phyloP scores from a whole-genome alignment of 2,888 invertebrate genomes.

The Synergus laeviventris region DNA sequence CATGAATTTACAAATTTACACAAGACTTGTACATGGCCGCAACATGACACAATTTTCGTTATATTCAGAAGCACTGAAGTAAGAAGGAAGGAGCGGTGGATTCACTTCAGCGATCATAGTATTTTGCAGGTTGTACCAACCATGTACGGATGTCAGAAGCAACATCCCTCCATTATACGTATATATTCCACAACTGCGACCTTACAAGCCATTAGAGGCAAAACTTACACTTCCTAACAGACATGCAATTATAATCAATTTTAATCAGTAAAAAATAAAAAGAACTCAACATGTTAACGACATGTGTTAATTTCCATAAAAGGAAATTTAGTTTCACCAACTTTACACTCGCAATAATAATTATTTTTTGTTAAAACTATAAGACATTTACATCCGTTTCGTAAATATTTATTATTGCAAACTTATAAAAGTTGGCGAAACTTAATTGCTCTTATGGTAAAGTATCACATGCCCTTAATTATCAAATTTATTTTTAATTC shows the following conservation, averaged over 20 bases:
- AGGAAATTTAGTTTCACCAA: too few relatives aligned
- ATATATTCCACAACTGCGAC: constrained; percentile 10
- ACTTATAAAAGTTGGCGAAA: too few relatives aligned
- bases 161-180: constrained; percentile 17
- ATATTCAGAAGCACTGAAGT: neutral
- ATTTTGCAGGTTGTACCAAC: constrained; percentile 27
- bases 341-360: too few relatives aligned
- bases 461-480: too few relatives aligned
- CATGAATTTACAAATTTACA: neutral
- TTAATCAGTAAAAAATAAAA: constrained; percentile 1
- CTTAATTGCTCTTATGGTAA: too few relatives aligned
- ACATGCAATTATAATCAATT: constrained; percentile 9
- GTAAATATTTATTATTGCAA: too few relatives aligned
- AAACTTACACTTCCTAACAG: neutral
- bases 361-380: too few relatives aligned
- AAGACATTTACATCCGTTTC: too few relatives aligned
- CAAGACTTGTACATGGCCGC: neutral
- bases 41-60: constrained; percentile 11
- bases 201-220: constrained; percentile 32
- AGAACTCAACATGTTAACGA: neutral
- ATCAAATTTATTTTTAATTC: too few relatives aligned
- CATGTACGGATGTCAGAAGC: constrained; percentile 20
- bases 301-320: too few relatives aligned
- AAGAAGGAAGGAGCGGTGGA: constrained; percentile 5
- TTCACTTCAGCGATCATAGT: constrained; percentile 33